A percentile compares a stretch with the other conserved stretches of the same genome.
phyloP scores from a whole-genome alignment of 2,797 vertebrate species.

The Bovichtus variegatus region DNA sequence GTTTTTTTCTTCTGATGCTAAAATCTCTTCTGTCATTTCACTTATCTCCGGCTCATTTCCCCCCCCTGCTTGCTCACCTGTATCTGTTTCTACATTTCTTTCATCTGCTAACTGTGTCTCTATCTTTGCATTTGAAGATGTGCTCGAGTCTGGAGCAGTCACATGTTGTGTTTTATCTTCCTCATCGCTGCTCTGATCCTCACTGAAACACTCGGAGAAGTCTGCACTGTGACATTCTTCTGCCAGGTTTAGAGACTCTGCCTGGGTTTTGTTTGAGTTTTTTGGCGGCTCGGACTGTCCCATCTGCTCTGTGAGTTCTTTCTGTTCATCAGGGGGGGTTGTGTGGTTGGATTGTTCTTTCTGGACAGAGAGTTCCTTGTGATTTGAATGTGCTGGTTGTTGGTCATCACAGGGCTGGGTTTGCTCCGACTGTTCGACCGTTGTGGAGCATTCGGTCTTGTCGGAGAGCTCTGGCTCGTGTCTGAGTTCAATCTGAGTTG shows the following conservation, averaged over 20 bases:
- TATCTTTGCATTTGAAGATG: constrained; percentile 44
- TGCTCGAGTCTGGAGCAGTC: constrained; percentile 37
- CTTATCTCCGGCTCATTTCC: constrained; percentile 32
- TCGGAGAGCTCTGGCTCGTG: constrained; percentile 37
- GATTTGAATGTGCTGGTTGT: constrained; percentile 51
- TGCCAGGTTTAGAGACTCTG: constrained; percentile 46
- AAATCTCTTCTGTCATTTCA: constrained; percentile 47
- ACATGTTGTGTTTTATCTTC: constrained; percentile 52
- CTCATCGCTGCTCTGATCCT: constrained; percentile 53
- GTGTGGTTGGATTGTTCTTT: constrained; percentile 45
- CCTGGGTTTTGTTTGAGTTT: constrained; percentile 47
- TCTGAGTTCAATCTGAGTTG: constrained; percentile 47
- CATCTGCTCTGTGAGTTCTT: constrained; percentile 50
- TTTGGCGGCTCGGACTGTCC: constrained; percentile 34
- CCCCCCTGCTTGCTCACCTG: constrained; percentile 38
- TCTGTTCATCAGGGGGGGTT: constrained; percentile 43
- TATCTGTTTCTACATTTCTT: constrained; percentile 40
- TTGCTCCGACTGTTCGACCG: constrained; percentile 47
- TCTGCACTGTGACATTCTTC: constrained; percentile 42
- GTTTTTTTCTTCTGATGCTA: constrained; percentile 46
- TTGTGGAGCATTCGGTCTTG: constrained; percentile 19
- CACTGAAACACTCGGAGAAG: constrained; percentile 32
- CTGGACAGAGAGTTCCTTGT: constrained; percentile 38
- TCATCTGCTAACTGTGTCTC: constrained; percentile 51
- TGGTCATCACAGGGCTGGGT: constrained; percentile 29